A percentile compares a stretch with the other conserved stretches of the same genome.
Evolutionary conservation across 2,113 vertebrate species (phyloP).

Genomic region (Xenus cinereus): DNA sequence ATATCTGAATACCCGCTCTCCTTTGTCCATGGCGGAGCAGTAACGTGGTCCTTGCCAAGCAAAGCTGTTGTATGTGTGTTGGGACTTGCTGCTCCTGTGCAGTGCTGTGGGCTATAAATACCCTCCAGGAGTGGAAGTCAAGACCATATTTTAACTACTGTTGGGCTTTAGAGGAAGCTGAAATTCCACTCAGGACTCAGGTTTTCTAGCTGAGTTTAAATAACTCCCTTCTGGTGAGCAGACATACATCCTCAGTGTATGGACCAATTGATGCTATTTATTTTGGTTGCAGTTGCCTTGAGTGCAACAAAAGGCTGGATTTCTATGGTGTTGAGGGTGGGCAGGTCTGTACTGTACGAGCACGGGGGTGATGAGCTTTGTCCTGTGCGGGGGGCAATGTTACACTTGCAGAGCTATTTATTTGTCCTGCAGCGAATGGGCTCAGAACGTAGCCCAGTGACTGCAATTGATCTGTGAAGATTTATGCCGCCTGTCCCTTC

Average conservation of each 20-base stretch:
- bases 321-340: background rate
- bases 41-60: rapidly evolving
- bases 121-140: background rate
- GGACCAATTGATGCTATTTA: rapidly evolving
- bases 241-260: background rate
- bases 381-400: background rate
- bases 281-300: background rate
- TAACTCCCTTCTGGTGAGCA: background rate
- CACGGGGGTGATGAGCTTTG: background rate
- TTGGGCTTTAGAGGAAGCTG: background rate
- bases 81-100: background rate
- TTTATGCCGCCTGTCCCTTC: background rate
- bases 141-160: rapidly evolving
- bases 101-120: background rate
- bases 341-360: background rate
- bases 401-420: rapidly evolving
- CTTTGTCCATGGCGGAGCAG: background rate
- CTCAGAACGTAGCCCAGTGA: background rate
- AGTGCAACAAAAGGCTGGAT: background rate
- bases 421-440: background rate
- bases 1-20: rapidly evolving
- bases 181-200: rapidly evolving
- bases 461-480: background rate
- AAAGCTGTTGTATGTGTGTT: rapidly evolving
- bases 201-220: background rate